phyloP scores from a whole-genome alignment of 2,888 invertebrate genomes.

The Leucozona laternaria region DNA sequence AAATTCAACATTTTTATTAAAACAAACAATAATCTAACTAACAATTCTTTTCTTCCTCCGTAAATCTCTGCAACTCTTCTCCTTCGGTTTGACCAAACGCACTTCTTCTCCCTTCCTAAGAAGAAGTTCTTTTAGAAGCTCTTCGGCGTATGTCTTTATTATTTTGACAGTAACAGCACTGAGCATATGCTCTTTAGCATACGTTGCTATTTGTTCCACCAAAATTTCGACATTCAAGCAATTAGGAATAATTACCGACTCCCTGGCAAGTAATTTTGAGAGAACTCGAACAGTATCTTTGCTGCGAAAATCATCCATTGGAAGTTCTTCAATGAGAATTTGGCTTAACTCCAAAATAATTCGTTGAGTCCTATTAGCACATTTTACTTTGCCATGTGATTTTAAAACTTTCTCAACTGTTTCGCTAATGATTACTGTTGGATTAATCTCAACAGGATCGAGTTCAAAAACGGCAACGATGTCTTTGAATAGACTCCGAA shows the following conservation, averaged over 20 bases:
- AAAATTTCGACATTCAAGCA: conserved; percentile 80
- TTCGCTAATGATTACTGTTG: conserved; percentile 79
- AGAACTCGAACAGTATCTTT: conserved; percentile 78
- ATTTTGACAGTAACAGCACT: conserved; percentile 81
- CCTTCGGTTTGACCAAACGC: conserved; percentile 23
- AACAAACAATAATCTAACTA: not conserved
- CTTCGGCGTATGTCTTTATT: conserved; percentile 78
- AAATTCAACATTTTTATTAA: not conserved
- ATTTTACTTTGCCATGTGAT: conserved; percentile 26
- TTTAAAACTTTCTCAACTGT: conserved; percentile 73
- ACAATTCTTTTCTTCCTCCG: conserved; percentile 49
- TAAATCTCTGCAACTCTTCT: conserved; percentile 43
- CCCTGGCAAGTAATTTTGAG: conserved; percentile 78
- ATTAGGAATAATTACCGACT: conserved; percentile 79
- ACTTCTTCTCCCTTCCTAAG: conserved; percentile 68
- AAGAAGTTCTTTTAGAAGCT: conserved; percentile 78
- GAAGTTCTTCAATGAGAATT: conserved; percentile 80
- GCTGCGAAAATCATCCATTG: conserved; percentile 80
- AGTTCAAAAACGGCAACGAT: conserved; percentile 80
- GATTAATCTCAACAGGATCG: conserved; percentile 80
- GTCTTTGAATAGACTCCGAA: conserved; percentile 80
- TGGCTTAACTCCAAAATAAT: conserved; percentile 79
- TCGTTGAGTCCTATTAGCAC: conserved; percentile 79
- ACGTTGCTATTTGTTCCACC: conserved; percentile 77
- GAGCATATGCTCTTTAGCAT: conserved; percentile 80